Base-by-base conservation (phyloP, 1,140 invertebrate genomes). In the Epicauta chinensis region DNA sequence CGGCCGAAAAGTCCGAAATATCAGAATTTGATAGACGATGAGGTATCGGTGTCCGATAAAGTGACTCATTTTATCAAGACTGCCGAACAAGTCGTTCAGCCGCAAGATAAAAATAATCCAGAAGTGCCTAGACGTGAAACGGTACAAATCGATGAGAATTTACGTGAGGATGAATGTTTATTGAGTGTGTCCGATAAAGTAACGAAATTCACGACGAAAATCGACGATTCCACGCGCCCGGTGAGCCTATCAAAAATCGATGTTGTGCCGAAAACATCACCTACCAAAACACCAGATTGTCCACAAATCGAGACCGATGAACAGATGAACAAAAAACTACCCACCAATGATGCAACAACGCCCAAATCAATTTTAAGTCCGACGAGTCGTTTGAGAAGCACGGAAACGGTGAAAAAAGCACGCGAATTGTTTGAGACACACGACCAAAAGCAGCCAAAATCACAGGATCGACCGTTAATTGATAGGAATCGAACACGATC, bases 51-150 rank as follows among this genome's bases (percentile, higher is more conserved):
- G 13, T 78, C 77, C n/a, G 77, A 80, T 59, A 80, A 81, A 66
- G 76, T 79, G 1, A 42, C n/a, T 55, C 80, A 80, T 60, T 80
- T 80, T 53, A 76, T 79, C 7, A 75, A 73, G 63, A 78, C 76
- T 11, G 75, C 76, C 37, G 77, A 80, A 57, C 76, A 78, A 58
- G 63, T 78, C 7, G 23, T 53, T 67, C 63, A 2, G 59, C 66
- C 31, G 34, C 48, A 44, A 17, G 34, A 16, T n/a, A 31, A n/a
- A 53, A 51, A 16, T 17, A 53, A 14, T 46, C 10, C 9, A 51
- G 31, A 43, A 17, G 40, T 1, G 17, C 31, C 23, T 38, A 36
- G 23, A 23, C 7, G 7, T 23, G 12, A n/a, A 12, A 41, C 31
- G 11, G n/a, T 37, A 9, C 35, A 12, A 35, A 10, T 39, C 11